Evolutionary conservation across 2,888 invertebrate species (phyloP).

Genomic region (Eupelmus urozonus): DNA sequence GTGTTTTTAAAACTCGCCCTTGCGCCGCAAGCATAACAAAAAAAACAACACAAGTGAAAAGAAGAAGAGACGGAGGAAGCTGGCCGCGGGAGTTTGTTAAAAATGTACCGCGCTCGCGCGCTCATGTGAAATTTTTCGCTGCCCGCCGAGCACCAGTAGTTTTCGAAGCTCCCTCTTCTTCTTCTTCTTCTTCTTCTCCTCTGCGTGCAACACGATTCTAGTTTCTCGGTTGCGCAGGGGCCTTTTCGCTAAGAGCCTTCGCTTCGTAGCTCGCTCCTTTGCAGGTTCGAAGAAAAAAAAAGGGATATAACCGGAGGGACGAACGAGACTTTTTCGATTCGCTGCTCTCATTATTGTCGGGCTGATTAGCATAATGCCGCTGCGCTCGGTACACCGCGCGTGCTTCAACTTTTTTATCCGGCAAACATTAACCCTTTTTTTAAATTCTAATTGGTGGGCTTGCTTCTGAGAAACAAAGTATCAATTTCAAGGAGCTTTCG

Average conservation of each 20-base stretch:
- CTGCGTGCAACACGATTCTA: too few species aligned
- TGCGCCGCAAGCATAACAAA: neutral
- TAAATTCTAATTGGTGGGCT: slow-evolving; percentile 18
- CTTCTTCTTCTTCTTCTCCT: too few species aligned
- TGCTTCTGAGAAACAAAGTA: neutral
- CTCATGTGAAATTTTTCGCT: slow-evolving; percentile 24
- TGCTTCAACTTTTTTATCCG: slow-evolving; percentile 9
- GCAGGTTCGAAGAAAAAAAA: neutral
- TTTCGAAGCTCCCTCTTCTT: slow-evolving; percentile 16
- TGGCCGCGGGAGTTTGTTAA: slow-evolving; percentile 25
- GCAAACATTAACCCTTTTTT: slow-evolving; percentile 7
- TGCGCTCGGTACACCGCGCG: too few species aligned
- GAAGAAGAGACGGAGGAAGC: neutral
- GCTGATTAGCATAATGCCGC: slow-evolving; percentile 29
- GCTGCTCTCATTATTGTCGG: neutral
- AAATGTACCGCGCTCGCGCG: slow-evolving; percentile 14
- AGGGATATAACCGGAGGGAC: neutral
- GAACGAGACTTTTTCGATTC: neutral
- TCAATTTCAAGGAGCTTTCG: neutral
- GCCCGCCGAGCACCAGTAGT: neutral
- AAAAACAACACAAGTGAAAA: neutral
- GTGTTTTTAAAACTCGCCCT: slow-evolving; percentile 39
- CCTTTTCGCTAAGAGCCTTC: too few species aligned
- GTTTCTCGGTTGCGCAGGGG: neutral
- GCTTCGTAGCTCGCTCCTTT: too few species aligned